Base-by-base conservation (phyloP, 2,888 invertebrate genomes). In the Polia nebulosa region DNA sequence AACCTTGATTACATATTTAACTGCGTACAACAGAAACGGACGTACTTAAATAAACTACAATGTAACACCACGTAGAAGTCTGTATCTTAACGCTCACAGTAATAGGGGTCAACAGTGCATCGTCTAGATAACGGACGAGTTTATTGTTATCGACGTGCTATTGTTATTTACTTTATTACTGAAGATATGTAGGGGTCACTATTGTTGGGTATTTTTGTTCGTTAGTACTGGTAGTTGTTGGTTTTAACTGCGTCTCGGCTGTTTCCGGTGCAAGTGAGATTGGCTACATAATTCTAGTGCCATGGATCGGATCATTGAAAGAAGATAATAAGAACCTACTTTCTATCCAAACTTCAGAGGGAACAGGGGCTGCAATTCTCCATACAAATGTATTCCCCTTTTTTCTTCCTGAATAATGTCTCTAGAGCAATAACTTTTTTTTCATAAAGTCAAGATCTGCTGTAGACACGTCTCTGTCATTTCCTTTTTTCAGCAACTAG, bases 91-190 rank as follows among this genome's bases (percentile, higher is more conserved):
- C 41, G 32, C 65, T 59, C 45, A 41, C 53, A 49, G 22, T 68
- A 57, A 75, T 77, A 65, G 59, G 61, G 78, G 77, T 77, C 77
- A 44, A 36, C 4, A 62, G 77, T 65, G 65, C 65, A 78, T 74
- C 74, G 27, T 17, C 15, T 22, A 39, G 74, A 69, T 78, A 78
- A 74, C 47, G 57, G 25, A 20, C 57, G 47, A 64, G 55, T 74
- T 64, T 77, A 77, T 73, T 73, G 57, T 77, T 69, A 65, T 65
- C 78, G 56, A 29, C 41, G 34, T 67, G 13, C 59, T 77, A 62
- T 70, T 55, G 58, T 65, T 69, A 74, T 62, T 60, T 47, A 58
- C 52, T 58, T 77, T 72, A 75, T 65, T 76, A 44, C 22, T 32
- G 39, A 7, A 45, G 65, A 65, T 32, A 61, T 20, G 36, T 59